A percentile compares a stretch with the other conserved stretches of the same genome.
Conservation (phyloP, 1,140 invertebrate species). For the Coenobita brevimanus region DNA sequence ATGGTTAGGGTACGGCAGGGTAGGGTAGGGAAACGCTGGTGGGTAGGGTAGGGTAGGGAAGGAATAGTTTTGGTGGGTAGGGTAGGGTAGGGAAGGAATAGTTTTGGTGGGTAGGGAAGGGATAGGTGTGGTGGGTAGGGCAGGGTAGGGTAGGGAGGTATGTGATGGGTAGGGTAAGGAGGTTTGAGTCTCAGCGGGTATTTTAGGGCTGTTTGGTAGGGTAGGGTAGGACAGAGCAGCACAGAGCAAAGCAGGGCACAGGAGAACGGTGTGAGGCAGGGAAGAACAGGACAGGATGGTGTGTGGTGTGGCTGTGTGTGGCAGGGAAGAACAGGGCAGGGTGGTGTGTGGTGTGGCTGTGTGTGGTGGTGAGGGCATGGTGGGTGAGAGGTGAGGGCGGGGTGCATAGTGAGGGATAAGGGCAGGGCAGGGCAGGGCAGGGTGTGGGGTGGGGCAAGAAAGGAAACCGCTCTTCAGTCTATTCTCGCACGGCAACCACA, state of each 20-base stretch:
- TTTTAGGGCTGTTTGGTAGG: not conserved
- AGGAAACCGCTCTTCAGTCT: no score
- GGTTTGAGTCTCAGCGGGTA: not conserved
- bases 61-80: not conserved
- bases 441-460: no score
- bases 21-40: not conserved
- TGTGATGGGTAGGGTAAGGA: not conserved
- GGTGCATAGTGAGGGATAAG: not conserved
- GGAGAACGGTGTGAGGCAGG: no score
- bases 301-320: no score
- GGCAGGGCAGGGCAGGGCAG: not conserved
- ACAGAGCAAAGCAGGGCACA: no score
- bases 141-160: not conserved
- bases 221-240: no score
- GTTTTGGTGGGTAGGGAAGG: not conserved
- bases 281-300: no score
- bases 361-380: conserved; percentile 6
- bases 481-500: no score
- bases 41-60: not conserved
- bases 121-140: not conserved
- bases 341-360: no score
- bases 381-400: not conserved
- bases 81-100: not conserved
- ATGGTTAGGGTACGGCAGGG: no score
- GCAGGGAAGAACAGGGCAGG: no score